A percentile compares a stretch with the other conserved stretches of the same genome.
Conservation (phyloP, 2,797 vertebrate species). For the Channallabes apus region DNA sequence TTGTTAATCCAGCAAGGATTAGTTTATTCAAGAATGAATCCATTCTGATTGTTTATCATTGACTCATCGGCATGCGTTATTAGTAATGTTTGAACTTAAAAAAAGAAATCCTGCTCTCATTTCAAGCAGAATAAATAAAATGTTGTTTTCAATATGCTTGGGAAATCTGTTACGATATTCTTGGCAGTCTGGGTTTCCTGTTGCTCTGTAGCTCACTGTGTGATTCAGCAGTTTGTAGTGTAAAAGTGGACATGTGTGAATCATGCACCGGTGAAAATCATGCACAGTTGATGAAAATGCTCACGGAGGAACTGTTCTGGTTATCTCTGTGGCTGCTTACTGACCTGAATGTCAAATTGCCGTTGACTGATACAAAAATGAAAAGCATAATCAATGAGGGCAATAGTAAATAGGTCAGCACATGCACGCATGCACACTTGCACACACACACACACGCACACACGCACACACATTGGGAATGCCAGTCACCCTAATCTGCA, state of each 20-base stretch:
- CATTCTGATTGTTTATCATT: not conserved
- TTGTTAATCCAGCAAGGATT: not conserved
- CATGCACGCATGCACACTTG: no score
- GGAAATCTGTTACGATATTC: not conserved
- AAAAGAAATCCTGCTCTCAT: not conserved
- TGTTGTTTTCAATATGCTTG: not conserved
- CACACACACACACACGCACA: no score
- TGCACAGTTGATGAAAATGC: not conserved
- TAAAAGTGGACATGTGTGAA: conserved; percentile 14
- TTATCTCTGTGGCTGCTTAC: not conserved
- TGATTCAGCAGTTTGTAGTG: conserved; percentile 26
- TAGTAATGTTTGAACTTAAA: not conserved
- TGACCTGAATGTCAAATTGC: not conserved
- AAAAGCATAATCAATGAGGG: not conserved
- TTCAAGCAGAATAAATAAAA: not conserved
- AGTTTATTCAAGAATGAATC: not conserved
- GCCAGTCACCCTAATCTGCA: no score
- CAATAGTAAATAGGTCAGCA: not conserved
- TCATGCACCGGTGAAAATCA: not conserved
- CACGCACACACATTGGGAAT: no score
- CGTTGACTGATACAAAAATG: not conserved
- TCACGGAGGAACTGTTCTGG: not conserved
- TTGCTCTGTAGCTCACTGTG: not conserved
- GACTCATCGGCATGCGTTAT: not conserved
- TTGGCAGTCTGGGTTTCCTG: not conserved